Base-by-base conservation (phyloP, 2,113 vertebrate species). In the Amazona guildingii region DNA sequence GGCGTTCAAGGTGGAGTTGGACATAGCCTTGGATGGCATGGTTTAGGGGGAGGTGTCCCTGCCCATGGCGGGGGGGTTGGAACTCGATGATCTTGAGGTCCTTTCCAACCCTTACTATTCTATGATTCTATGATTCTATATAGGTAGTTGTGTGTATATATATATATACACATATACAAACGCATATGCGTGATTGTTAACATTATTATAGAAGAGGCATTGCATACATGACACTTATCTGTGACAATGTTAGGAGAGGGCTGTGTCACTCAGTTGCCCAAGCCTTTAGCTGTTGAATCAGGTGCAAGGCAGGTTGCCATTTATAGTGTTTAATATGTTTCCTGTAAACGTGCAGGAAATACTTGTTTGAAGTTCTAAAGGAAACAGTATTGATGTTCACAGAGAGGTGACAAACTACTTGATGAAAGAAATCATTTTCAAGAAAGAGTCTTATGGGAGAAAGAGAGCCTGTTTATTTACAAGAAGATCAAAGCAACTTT, bases 381-480 rank as follows among this genome's bases (percentile, higher is more conserved):
- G 91, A 97, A 97, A 96, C 64, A 91, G 97, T 93, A 97, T 81
- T 98, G 97, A 98, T 98, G 97, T 98, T 98, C 95, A 95, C 81
- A 94, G 93, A 92, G 91, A 97, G 88, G 83, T 76, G 57, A 96
- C 96, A 98, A 98, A 98, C 92, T 95, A 96, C 88, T 94, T 97
- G 98, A 98, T 98, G 98, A 98, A 98, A 98, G 97, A 98, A 98
- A 96, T 94, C 5, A 95, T 95, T 97, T 97, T 97, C 93, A 92
- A 94, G 95, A 96, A 96, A 97, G 68, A 94, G 72, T 89, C 91
- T 83, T 95, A 79, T 74, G 80, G 95, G 92, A 97, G 96, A 97
- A 98, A 98, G 77, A 92, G 75, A 90, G 85, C 72, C 88, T 97
- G 93, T 98, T 98, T 98, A 97, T 98, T 98, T 98, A 98, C 90